Base-by-base conservation (phyloP, 2,113 vertebrate species). In the Leptobrachium leishanense region DNA sequence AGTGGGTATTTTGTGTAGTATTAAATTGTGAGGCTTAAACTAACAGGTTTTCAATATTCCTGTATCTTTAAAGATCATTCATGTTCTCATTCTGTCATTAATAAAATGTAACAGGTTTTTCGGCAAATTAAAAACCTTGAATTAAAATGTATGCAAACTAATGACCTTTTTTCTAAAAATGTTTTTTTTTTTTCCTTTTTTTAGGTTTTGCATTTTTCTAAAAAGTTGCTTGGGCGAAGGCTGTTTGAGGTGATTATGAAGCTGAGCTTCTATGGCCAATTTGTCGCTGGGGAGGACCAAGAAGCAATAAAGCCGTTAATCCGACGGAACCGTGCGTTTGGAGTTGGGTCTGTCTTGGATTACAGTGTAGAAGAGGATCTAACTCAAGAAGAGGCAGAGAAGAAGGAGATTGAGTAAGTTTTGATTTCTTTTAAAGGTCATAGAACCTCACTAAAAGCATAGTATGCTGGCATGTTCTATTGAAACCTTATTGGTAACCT, bases 211-310 rank as follows among this genome's bases (percentile, higher is more conserved):
- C 85, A 81, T 20, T 59, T 95, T 0, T 81, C 92, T 76, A 89
- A 85, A 85, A 90, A 82, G 74, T 11, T 98, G 2, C 82, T 98
- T 53, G 95, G 97, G 0, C 91, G 90, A 84, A 82, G 73, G 75
- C 84, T 89, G 41, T 98, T 98, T 31, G 83, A 95, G 70, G 86
- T 82, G 74, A 77, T 98, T 10, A 97, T 99, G 96, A 98, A 96
- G 90, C 88, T 95, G 91, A 96, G 96, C 0, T 96, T 98, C 88
- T 99, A 98, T 0, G 95, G 96, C 10, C 96, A 98, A 84, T 98
- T 98, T 89, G 96, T 98, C 82, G 97, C 95, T 0, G 95, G 97
- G 0, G 95, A 99, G 84, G 93, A 99, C 88, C 95, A 95, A 75
- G 82, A 91, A 57, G 85, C 92, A 83, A 97, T 98, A 83, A 89